Evolutionary conservation across 2,888 invertebrate genomes (phyloP), one percentile per base, ranked within the genome.

Genomic region (Nemurella pictetii): DNA sequence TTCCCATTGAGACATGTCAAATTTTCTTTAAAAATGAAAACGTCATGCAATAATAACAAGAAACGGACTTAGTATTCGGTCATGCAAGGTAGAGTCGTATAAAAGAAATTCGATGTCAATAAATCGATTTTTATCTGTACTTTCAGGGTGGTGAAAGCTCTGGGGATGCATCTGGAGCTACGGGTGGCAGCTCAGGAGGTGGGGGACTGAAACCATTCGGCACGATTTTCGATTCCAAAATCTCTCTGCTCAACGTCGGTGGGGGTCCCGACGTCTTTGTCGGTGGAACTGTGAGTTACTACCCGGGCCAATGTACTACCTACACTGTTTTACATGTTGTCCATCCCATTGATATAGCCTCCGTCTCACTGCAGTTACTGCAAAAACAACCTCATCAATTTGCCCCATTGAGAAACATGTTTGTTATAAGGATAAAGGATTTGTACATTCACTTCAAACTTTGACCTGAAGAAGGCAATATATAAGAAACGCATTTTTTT

Each of bases 221-320:
- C 26, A 82, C 55, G 3, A 26, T 72, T 55, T 72, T 82, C 28
- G 82, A 82, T 29, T 25, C 55, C 27, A 82, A 82, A n/a, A 4
- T 72, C 28, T 55, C 55, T 55, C 82, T 82, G 0, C 29, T 82
- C 28, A 82, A 55, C 55, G 82, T 82, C 2, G 82, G 82, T 0
- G 82, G 82, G 0, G 82, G 82, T 4, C 55, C 55, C 20, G 82
- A 82, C 20, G 82, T 82, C 2, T 72, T 82, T 9, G 55, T 28
- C 15, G 82, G 82, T 2, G 82, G 82, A 15, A 82, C 82, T 7
- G 82, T 82, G 29, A 55, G 82, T 82, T 55, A 15, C 55, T 55
- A 55, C n/a, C n/a, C n/a, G n/a, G n/a, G n/a, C n/a, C n/a, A n/a
- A n/a, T n/a, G n/a, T n/a, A n/a, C n/a, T n/a, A n/a, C n/a, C n/a